phyloP scores from a whole-genome alignment of 2,113 vertebrate genomes.

The Pyxicephalus adspersus region DNA sequence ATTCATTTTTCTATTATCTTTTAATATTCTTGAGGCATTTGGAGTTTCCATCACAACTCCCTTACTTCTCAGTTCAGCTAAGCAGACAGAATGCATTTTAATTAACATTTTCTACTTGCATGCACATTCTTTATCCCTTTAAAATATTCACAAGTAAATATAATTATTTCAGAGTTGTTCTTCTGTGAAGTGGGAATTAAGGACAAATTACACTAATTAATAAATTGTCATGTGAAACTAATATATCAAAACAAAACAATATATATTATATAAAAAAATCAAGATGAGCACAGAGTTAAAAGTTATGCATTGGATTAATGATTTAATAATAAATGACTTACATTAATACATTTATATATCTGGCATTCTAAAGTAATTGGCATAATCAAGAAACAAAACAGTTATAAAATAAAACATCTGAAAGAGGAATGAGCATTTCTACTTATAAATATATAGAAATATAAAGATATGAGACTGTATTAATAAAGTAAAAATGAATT shows the following conservation, averaged over 20 bases:
- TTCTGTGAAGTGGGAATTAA: conserved; percentile 34
- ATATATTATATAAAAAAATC: conserved; percentile 17
- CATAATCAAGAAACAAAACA: background rate
- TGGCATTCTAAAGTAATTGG: background rate
- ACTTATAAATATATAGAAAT: too few species aligned
- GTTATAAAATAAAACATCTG: too few species aligned
- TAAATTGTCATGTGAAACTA: conserved; percentile 15
- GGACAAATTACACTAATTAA: conserved; percentile 44
- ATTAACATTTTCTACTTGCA: conserved; percentile 40
- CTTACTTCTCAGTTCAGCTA: conserved; percentile 37
- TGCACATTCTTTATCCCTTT: conserved; percentile 25
- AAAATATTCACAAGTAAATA: conserved; percentile 38
- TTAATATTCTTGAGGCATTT: conserved; percentile 48
- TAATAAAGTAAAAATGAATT: too few species aligned
- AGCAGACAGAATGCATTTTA: conserved; percentile 37
- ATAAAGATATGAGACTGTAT: too few species aligned
- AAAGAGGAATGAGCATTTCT: too few species aligned
- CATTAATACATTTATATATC: conserved; percentile 13
- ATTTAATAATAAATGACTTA: conserved; percentile 20
- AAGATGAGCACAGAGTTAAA: background rate
- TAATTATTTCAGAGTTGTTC: conserved; percentile 35
- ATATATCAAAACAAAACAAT: conserved; percentile 25
- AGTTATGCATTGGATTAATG: conserved; percentile 8
- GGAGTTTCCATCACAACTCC: conserved; percentile 29
- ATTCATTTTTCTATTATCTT: conserved; percentile 35